Percentiles rank a stretch among this genome's conserved stretches.
phyloP scores from a whole-genome alignment of 2,797 vertebrate genomes.

The Acomys russatus region DNA sequence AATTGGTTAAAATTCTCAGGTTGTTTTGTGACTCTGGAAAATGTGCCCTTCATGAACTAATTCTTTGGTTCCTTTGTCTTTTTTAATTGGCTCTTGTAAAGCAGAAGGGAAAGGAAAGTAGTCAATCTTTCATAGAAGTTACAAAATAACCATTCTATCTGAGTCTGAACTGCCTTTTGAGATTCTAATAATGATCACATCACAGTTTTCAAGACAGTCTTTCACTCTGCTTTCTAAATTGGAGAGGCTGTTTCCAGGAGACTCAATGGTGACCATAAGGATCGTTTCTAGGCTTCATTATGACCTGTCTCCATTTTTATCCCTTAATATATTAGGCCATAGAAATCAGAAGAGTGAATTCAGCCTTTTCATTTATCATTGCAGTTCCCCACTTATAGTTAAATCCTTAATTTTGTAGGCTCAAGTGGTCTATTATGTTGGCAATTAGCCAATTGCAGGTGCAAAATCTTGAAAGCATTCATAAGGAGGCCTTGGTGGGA shows the following conservation, averaged over 20 bases:
- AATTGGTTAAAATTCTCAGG: conserved; percentile 41
- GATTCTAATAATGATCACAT: conserved; percentile 44
- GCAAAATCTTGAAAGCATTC: conserved; percentile 76
- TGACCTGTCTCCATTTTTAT: conserved; percentile 45
- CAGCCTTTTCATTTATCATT: conserved; percentile 76
- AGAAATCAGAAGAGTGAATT: conserved; percentile 79
- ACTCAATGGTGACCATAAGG: conserved; percentile 77
- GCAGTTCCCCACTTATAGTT: conserved; percentile 60
- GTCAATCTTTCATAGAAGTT: conserved; percentile 57
- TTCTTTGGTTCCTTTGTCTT: not conserved
- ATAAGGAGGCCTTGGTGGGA: conserved; percentile 64
- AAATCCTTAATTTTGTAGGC: conserved; percentile 75
- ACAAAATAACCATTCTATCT: conserved; percentile 72
- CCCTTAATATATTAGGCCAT: conserved; percentile 58
- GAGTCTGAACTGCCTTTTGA: conserved; percentile 72
- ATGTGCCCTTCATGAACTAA: conserved; percentile 40
- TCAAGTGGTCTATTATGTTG: conserved; percentile 80
- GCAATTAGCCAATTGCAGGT: conserved; percentile 83
- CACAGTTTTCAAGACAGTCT: conserved; percentile 75
- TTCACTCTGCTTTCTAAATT: conserved; percentile 80
- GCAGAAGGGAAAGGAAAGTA: not conserved
- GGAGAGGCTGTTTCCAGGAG: conserved; percentile 62
- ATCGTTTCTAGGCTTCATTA: conserved; percentile 65
- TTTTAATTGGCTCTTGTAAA: conserved; percentile 58
- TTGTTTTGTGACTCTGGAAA: conserved; percentile 56